Evolutionary conservation across 2,113 vertebrate genomes (phyloP), one percentile per base, ranked within the genome.

Genomic region (Raja brachyura): DNA sequence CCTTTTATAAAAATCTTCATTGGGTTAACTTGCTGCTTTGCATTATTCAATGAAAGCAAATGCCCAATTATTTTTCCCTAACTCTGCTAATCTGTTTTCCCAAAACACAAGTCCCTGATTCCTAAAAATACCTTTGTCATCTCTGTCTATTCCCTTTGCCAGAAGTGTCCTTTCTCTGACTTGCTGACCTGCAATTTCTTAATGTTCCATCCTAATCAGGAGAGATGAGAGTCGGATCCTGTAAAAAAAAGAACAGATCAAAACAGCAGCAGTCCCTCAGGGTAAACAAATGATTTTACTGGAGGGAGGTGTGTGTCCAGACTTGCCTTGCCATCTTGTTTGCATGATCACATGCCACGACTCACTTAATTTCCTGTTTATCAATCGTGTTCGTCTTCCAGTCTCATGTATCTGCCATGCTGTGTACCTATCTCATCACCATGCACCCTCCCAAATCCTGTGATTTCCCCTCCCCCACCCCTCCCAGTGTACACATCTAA

Each of bases 321-420:
- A 88, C 83, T 88, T 66, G 83, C 28, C 83, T 63, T 66, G 31
- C 13, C 83, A 88, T 8, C 28, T 31, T 88, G 59, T 88, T 88
- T 88, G 18, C 59, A 63, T 88, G n/a, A 88, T 88, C 59, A 88
- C 59, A 28, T 63, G 83, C 59, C 83, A 63, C 63, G 83, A 88
- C 83, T 63, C 59, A 88, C 63, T 88, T 88, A n/a, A 63, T 88
- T 88, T 88, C 83, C 59, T 88, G 2, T 88, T 88, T 63, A 88
- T 20, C 83, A 63, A 77, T 31, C 2, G 14, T 33, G n/a, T 28
- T 56, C 22, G 2, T 56, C 79, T 83, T 1, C 25, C 56, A n/a
- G 48, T n/a, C 14, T 61, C n/a, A 11, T 31, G 28, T 20, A 73
- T 73, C 14, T 20, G 63, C 70, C 18, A 73, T 73, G 4, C 18